A percentile compares a stretch with the other conserved stretches of the same genome.
These are phyloP conservation scores for Arothron firmamentum DNA, from an alignment of 2,113 vertebrate genomes.

Conservation along the genomic window DNA sequence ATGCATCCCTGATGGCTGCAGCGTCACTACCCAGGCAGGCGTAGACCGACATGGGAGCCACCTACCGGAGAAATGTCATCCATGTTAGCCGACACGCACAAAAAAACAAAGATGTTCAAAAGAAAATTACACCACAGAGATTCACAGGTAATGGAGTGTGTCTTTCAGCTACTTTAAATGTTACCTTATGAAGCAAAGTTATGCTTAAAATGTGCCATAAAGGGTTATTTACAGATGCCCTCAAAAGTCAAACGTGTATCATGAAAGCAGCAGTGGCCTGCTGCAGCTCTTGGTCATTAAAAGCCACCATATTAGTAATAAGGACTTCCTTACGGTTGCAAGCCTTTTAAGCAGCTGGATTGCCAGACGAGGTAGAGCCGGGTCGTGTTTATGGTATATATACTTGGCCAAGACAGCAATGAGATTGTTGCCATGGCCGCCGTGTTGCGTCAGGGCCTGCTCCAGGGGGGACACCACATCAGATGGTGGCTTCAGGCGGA, in stretches of 20 bases:
- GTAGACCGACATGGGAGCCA: slow-evolving; percentile 97
- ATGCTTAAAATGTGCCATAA: no score
- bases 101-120: background rate
- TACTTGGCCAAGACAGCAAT: slow-evolving; percentile 97
- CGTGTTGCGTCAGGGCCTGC: slow-evolving; percentile 92
- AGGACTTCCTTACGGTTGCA: slow-evolving; percentile 78
- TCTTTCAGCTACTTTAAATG: no score
- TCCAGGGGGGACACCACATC: slow-evolving; percentile 87
- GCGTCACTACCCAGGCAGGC: slow-evolving; percentile 93
- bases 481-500: slow-evolving; percentile 88
- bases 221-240: no score
- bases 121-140: background rate
- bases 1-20: slow-evolving; percentile 90
- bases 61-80: slow-evolving; percentile 65
- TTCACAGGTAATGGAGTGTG: background rate
- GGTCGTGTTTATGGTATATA: slow-evolving; percentile 96
- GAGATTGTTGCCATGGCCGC: slow-evolving; percentile 92
- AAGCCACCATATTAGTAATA: background rate
- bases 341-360: slow-evolving; percentile 94
- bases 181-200: no score
- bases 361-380: slow-evolving; percentile 91
- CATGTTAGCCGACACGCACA: no score
- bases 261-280: no score
- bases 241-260: no score
- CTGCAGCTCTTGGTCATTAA: background rate